phyloP scores from a whole-genome alignment of 2,797 vertebrate genomes.

The Chloroceryle amazona region DNA sequence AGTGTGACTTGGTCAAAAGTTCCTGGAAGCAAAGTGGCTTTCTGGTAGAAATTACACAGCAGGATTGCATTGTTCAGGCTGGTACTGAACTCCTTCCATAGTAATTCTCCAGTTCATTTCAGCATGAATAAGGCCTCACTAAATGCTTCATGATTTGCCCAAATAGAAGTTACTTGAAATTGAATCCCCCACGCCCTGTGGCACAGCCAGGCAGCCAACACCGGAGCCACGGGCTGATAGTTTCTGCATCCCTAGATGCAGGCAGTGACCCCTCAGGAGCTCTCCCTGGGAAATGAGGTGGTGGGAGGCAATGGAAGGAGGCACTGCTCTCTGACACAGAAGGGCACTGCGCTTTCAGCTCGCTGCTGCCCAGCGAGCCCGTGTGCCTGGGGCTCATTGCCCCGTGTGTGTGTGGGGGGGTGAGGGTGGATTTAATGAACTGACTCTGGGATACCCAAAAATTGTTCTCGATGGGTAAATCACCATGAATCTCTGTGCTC shows the following conservation, averaged over 20 bases:
- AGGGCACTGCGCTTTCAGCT: not conserved
- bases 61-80: not conserved
- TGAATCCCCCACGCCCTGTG: not conserved
- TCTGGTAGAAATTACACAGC: not conserved
- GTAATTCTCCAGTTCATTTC: not conserved
- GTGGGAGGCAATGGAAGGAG: not conserved
- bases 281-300: not conserved
- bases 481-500: no score
- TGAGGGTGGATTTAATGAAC: not conserved
- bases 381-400: not conserved
- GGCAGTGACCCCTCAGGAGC: not conserved
- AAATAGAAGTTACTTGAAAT: not conserved
- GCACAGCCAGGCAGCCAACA: not conserved
- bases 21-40: not conserved
- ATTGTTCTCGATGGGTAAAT: not conserved
- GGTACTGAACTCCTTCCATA: not conserved
- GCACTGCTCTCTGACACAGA: not conserved
- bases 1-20: not conserved
- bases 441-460: not conserved
- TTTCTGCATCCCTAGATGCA: not conserved
- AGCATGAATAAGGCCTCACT: not conserved
- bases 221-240: not conserved
- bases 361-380: not conserved
- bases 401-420: accelerated
- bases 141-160: not conserved